A percentile compares a stretch with the other conserved stretches of the same genome.
Conservation (phyloP, 2,113 vertebrate genomes). For the Gymnorhina tibicen region DNA sequence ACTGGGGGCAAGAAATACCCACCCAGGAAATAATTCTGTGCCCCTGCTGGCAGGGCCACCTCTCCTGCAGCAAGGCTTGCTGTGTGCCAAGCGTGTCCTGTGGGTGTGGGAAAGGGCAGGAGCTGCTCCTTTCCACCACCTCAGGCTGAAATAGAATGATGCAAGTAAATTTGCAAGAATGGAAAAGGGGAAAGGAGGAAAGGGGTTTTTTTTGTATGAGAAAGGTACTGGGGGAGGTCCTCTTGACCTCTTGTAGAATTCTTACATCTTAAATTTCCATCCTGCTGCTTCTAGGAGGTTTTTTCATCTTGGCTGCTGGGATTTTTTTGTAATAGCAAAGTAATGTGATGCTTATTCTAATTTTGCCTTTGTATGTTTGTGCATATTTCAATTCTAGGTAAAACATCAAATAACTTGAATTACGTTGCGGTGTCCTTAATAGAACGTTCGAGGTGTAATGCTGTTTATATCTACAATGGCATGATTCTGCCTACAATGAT, state of each 20-base stretch:
- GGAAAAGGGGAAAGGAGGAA: background rate
- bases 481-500: slow-evolving; percentile 82
- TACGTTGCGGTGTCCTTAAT: slow-evolving; percentile 78
- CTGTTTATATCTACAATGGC: slow-evolving; percentile 56
- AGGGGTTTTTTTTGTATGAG: background rate
- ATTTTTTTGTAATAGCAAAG: background rate
- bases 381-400: slow-evolving; percentile 60
- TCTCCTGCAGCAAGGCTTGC: background rate
- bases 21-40: background rate
- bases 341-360: background rate
- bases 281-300: background rate
- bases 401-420: slow-evolving; percentile 69
- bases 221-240: background rate
- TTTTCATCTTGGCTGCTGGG: background rate
- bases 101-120: background rate
- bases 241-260: background rate
- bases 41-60: background rate
- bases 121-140: background rate
- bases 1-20: background rate
- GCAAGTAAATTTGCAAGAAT: background rate
- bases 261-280: background rate
- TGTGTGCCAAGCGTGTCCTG: background rate
- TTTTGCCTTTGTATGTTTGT: background rate
- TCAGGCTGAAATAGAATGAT: background rate
- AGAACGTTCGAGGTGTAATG: slow-evolving; percentile 72